Conservation (phyloP, 92 coral and sea anemone genomes). For the Nematostella vectensis region DNA sequence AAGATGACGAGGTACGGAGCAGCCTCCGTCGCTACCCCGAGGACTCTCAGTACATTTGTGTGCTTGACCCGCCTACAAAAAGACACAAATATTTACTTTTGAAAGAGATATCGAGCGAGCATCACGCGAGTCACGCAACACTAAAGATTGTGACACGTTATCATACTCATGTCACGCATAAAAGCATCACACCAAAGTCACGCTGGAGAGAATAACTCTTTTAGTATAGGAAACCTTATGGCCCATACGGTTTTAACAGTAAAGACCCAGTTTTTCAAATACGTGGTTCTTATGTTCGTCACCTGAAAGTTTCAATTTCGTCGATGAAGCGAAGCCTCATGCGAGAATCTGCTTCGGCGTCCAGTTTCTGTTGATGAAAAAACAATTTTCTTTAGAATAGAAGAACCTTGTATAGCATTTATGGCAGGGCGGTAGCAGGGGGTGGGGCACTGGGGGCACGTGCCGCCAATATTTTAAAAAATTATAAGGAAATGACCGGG, state of each 20-base stretch:
- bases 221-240: neutral
- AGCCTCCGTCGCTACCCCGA: conserved; percentile 58
- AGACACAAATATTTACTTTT: neutral
- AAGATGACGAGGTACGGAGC: conserved; percentile 55
- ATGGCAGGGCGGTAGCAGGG: neutral
- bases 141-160: no score
- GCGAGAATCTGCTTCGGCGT: conserved; percentile 24
- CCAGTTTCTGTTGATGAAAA: conserved; percentile 28
- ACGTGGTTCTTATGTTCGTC: no score
- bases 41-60: conserved; percentile 43
- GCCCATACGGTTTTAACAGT: no score
- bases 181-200: no score
- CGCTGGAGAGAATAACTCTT: neutral
- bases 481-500: no score
- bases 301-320: conserved; percentile 55
- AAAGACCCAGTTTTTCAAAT: no score
- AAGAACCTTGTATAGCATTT: neutral
- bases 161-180: no score
- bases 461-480: neutral
- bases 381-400: neutral
- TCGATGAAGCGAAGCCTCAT: conserved; percentile 38
- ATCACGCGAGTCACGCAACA: neutral
- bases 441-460: neutral
- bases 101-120: neutral
- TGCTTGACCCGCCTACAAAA: conserved; percentile 41